A percentile compares a stretch with the other conserved stretches of the same genome.
phyloP scores from a whole-genome alignment of 2,113 vertebrate species.

The Oreotrochilus melanogaster region DNA sequence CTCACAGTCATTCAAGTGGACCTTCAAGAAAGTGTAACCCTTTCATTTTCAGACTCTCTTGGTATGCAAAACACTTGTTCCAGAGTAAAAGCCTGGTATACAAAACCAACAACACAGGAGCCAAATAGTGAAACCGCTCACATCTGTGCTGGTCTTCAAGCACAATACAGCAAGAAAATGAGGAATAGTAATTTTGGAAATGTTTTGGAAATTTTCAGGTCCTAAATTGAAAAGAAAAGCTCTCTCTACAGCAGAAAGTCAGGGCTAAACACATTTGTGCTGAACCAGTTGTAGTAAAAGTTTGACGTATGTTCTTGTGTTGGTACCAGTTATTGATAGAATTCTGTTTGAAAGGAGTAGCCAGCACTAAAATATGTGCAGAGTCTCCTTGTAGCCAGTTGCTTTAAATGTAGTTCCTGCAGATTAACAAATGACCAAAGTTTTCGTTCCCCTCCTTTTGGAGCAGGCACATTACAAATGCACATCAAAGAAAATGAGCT shows the following conservation, averaged over 20 bases:
- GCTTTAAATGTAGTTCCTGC: slow-evolving; percentile 12
- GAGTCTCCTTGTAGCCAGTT: neutral
- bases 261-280: neutral
- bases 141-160: neutral
- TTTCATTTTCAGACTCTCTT: slow-evolving; percentile 38
- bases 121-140: neutral
- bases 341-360: neutral
- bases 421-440: slow-evolving; percentile 41
- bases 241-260: neutral
- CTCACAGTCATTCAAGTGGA: slow-evolving; percentile 31
- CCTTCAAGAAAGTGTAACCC: slow-evolving; percentile 56
- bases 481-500: slow-evolving; percentile 60
- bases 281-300: neutral
- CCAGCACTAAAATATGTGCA: neutral
- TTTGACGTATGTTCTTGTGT: neutral
- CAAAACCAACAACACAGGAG: neutral
- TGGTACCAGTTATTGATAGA: slow-evolving; percentile 18
- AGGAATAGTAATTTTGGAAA: neutral
- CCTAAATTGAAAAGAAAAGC: neutral
- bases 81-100: neutral
- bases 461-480: slow-evolving; percentile 50
- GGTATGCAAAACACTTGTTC: neutral
- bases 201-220: neutral
- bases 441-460: slow-evolving; percentile 43
- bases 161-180: neutral